Base-by-base conservation (phyloP, 1,140 invertebrate species). In the Chrysomallon squamiferum region DNA sequence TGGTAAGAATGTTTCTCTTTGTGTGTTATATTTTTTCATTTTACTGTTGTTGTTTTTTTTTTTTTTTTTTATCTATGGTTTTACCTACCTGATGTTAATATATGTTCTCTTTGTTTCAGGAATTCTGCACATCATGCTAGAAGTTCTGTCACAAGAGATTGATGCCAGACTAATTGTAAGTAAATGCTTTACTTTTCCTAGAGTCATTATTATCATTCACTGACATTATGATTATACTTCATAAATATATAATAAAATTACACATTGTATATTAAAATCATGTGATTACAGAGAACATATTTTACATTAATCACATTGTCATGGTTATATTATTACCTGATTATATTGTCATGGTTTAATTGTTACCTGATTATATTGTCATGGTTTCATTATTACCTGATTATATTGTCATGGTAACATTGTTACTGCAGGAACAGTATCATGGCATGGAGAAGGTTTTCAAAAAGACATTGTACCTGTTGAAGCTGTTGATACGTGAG, bases 351-450 rank as follows among this genome's bases (percentile, higher is more conserved):
- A n/a, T n/a, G n/a, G n/a, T n/a, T n/a, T n/a, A n/a, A n/a, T n/a
- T n/a, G n/a, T n/a, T n/a, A n/a, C n/a, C n/a, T n/a, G n/a, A n/a
- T n/a, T n/a, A n/a, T n/a, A n/a, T n/a, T n/a, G n/a, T n/a, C n/a
- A n/a, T n/a, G n/a, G n/a, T n/a, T n/a, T n/a, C n/a, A n/a, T n/a
- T n/a, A n/a, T n/a, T n/a, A n/a, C n/a, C n/a, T n/a, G n/a, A n/a
- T n/a, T n/a, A n/a, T n/a, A n/a, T n/a, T n/a, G n/a, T n/a, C n/a
- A n/a, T n/a, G n/a, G n/a, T n/a, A n/a, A n/a, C n/a, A n/a, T n/a
- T n/a, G n/a, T n/a, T n/a, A n/a, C n/a, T n/a, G n/a, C n/a, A 82
- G 80, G 81, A 83, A 29, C 81, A 84, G 62, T 85, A 84, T 65
- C 63, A 72, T 20, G 82, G 80, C n/a, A 81, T 84, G 76, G 76